phyloP scores from a whole-genome alignment of 2,888 invertebrate genomes.

The Heliconius erato region DNA sequence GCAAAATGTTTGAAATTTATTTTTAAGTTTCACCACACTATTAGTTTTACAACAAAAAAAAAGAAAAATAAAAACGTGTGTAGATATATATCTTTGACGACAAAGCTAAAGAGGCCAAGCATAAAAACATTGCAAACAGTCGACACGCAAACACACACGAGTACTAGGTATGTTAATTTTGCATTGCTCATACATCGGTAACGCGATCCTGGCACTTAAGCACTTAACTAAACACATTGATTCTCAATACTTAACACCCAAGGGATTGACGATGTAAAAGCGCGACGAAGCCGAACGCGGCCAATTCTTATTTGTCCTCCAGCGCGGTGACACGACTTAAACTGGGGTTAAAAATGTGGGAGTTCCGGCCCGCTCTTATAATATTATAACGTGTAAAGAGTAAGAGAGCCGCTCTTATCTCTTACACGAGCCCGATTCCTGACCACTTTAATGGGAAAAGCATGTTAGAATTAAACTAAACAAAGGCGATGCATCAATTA shows the following conservation, averaged over 20 bases:
- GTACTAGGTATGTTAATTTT: constrained; percentile 60
- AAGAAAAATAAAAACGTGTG: not conserved
- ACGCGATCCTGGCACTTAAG: constrained; percentile 83
- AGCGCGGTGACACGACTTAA: constrained; percentile 72
- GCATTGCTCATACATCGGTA: constrained; percentile 79
- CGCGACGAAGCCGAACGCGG: constrained; percentile 71
- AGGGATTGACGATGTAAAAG: constrained; percentile 83
- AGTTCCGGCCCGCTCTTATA: constrained; percentile 72
- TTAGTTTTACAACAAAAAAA: not conserved
- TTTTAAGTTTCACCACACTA: not conserved
- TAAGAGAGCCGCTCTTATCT: constrained; percentile 84
- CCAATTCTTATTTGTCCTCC: constrained; percentile 76
- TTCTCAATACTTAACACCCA: constrained; percentile 78
- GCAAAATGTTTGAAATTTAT: not conserved
- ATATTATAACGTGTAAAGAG: constrained; percentile 85
- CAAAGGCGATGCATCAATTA: constrained; percentile 87
- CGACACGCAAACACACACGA: constrained; percentile 52
- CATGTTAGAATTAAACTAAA: constrained; percentile 87
- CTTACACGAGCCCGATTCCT: constrained; percentile 80
- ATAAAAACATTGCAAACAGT: constrained; percentile 26
- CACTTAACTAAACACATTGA: constrained; percentile 84
- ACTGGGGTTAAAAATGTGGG: constrained; percentile 74
- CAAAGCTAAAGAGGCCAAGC: constrained; percentile 22
- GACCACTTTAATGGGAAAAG: constrained; percentile 86
- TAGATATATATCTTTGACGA: constrained; percentile 13